Base-by-base conservation (phyloP, 2,113 vertebrate species). In the Etheostoma spectabile region DNA sequence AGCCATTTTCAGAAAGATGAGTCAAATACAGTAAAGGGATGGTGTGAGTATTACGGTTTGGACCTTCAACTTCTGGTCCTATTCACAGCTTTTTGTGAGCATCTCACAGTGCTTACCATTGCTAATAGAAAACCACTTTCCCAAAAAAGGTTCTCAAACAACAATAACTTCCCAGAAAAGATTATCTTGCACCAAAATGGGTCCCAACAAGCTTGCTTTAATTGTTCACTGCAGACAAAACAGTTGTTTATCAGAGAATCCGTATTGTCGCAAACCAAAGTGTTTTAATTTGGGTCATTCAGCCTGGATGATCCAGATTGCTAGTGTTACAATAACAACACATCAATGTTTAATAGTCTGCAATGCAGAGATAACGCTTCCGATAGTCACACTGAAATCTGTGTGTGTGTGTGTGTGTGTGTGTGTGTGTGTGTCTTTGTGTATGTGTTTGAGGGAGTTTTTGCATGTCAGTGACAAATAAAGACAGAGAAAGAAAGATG, bases 261-360 rank as follows among this genome's bases (percentile, higher is more conserved):
- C 81, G 81, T 75, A 79, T 84, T 80, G 82, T 86, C 19, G 61
- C 74, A 68, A 87, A 73, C 80, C 68, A 84, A 67, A 74, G 81
- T 88, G 82, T 86, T 92, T 91, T 91, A 83, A 85, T 91, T 90
- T 90, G 80, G 91, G 85, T 90, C 82, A 92, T 88, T 91, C 87
- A 93, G 91, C 71, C 81, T 82, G 89, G 78, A 91, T 93, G 88
- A 93, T 91, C 92, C 91, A 91, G 84, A 93, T 90, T 92, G 85
- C 87, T 84, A 73, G 83, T 74, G 77, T 92, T 92, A 91, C 88
- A 91, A 89, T 86, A 92, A 88, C 82, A 91, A 86, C 83, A 82
- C 89, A 95, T 93, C 84, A 91, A 93, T 93, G 89, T 93, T 93
- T 94, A 93, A 94, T 92, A 89, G 83, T 83, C 91, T 93, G 93